Base-by-base conservation (phyloP, 1,140 invertebrate genomes). In the Drosophila repleta region DNA sequence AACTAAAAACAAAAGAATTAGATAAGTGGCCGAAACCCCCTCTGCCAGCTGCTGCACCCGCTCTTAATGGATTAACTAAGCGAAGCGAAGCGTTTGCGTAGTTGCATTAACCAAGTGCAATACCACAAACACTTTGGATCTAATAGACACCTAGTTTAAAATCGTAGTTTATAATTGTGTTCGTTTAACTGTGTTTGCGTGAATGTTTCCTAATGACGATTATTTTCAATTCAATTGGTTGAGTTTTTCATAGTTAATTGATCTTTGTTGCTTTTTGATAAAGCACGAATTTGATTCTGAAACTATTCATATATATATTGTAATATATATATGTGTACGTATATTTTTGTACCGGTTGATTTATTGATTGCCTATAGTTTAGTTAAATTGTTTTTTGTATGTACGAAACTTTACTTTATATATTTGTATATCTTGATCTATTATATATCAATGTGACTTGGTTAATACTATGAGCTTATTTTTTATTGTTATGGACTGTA, bases 401-500 rank as follows among this genome's bases (percentile, higher is more conserved):
- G 51, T 74, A 68, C 57, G 65, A 61, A 69, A 37, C 6, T 68
- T 68, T 67, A 58, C 43, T 74, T 69, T 68, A 43, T 43, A 49
- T 64, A 53, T 45, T 48, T 67, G 41, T 72, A 51, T 72, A 60
- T 61, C 55, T 67, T 43, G 5, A 67, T 61, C 48, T 72, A 81
- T 76, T 72, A 81, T 76, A 77, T 76, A 74, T 74, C 75, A 65
- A 83, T 76, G 79, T 83, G 78, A 81, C 73, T 81, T 81, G 69
- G 63, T 79, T 79, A 67, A 70, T 57, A 48, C 64, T 67, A 80
- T 71, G 78, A 82, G 82, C 82, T 88, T 87, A 79, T 87, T 73
- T 79, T 87, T 88, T 76, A 82, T 85, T 88, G 79, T 87, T 88
- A 87, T 75, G 46, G 66, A 87, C 82, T 85, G 58, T 76, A 74